Conservation (phyloP, 2,113 vertebrate species). For the Trachemys scripta region DNA sequence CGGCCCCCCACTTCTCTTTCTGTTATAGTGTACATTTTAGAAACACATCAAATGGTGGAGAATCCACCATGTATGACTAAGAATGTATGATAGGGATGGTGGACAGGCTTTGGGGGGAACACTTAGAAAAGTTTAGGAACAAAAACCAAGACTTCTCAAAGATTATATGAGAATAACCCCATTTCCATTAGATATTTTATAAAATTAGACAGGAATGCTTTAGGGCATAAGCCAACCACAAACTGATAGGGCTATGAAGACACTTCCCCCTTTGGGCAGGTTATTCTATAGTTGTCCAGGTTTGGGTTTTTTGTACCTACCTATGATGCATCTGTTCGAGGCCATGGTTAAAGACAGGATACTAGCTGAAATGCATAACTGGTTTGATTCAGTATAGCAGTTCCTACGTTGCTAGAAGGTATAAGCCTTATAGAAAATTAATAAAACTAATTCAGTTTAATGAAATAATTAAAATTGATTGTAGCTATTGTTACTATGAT, state of each 20-base stretch:
- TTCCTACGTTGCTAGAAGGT: neutral
- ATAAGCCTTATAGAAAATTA: neutral
- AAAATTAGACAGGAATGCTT: neutral
- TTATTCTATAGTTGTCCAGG: neutral
- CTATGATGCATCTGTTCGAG: rapidly evolving
- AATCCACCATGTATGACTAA: neutral
- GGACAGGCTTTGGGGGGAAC: neutral
- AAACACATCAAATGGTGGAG: no score
- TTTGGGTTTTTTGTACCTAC: neutral
- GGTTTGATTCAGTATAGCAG: neutral
- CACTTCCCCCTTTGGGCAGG: neutral
- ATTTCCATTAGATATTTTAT: rapidly evolving
- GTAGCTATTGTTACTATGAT: neutral
- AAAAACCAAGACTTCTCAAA: neutral
- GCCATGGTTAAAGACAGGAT: neutral
- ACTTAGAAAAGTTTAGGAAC: neutral
- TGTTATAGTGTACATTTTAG: no score
- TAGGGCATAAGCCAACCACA: neutral
- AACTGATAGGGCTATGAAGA: neutral
- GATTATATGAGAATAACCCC: neutral
- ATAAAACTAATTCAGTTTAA: no score
- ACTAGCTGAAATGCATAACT: neutral
- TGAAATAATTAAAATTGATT: neutral
- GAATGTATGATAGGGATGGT: rapidly evolving
- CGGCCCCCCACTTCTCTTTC: no score